Evolutionary conservation across 1,140 invertebrate species (phyloP), one percentile per base, ranked within the genome.

Genomic region (Drosophila neocordata): DNA sequence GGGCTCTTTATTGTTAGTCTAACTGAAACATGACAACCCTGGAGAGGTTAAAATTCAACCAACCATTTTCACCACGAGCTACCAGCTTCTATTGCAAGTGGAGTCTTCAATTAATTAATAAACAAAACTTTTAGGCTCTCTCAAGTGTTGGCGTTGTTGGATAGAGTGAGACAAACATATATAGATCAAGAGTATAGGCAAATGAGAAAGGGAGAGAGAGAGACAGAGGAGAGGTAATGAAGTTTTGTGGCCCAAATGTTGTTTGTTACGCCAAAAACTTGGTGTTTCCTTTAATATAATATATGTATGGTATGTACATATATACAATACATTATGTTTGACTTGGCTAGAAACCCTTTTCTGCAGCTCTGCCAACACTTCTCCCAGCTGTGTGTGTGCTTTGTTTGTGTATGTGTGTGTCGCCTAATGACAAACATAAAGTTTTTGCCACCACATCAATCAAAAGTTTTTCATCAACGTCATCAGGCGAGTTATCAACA

Each of bases 401-500:
- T 72, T 48, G 7, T 44, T 7, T 18, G 13, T 44, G 41, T 44
- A 6, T 44, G 58, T 35, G 44, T 55, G 48, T 31, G 27, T 31
- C 27, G 76, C 81, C 77, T 88, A 88, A 88, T 88, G 85, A 89
- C 85, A 88, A 76, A 77, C 74, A 77, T 88, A 78, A 88, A 88
- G 85, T 88, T 88, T 90, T 85, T 76, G 78, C 83, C 79, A 88
- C 77, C 81, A 80, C 84, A 88, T 88, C 84, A 88, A 88, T 88
- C 84, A 88, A 88, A 88, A 88, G 85, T 88, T 88, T 88, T 89
- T 85, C 85, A 89, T 88, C 85, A 89, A 89, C 87, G 84, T 88
- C 84, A 88, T 90, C 84, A 88, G 85, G 41, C 41, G 15, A 87
- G 84, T 88, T 88, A 88, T 88, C 84, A 88, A 73, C 84, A 78